Base-by-base conservation (phyloP, 1,140 invertebrate genomes). In the Berghia stephanieae region DNA sequence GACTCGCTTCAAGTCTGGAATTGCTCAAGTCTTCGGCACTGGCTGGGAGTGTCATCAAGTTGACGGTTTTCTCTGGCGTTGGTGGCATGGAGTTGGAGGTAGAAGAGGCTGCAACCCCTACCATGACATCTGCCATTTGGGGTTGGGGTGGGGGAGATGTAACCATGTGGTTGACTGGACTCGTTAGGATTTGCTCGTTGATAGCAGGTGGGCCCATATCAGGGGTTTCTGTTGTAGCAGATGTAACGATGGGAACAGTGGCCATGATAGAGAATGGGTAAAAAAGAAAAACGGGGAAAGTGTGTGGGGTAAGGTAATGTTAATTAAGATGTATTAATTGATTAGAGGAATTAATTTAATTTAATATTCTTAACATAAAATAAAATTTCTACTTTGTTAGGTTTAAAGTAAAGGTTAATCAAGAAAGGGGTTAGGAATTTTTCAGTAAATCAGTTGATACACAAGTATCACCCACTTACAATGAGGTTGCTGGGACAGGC, bases 101-200 rank as follows among this genome's bases (percentile, higher is more conserved):
- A n/a, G n/a, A n/a, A 5, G 73, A 43, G 10, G 36, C 38, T 8
- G 38, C 21, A 2, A 36, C 31, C 24, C 36, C 40, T 21, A 49
- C 49, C 72, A 75, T 63, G 27, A 63, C 13, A 43, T 68, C 55
- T 27, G 67, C 74, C 63, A 68, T 76, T 21, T n/a, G n/a, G n/a
- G n/a, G n/a, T n/a, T n/a, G n/a, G n/a, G n/a, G n/a, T n/a, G 13
- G 24, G n/a, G 74, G 74, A 13, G 74, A 76, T 42, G 74, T 44
- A 46, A 76, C 74, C 60, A 76, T 68, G 16, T 1, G 24, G 21
- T 40, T 57, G 16, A 63, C 57, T 10, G 74, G 74, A 44, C 60
- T 76, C 43, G 46, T 76, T n/a, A 76, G 63, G n/a, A 68, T 31
- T 43, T 21, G 40, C 4, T 63, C 63, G 27, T 60, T 63, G 16